Base-by-base conservation (phyloP, 2,797 vertebrate genomes). In the Gadopsis bispinosus region DNA sequence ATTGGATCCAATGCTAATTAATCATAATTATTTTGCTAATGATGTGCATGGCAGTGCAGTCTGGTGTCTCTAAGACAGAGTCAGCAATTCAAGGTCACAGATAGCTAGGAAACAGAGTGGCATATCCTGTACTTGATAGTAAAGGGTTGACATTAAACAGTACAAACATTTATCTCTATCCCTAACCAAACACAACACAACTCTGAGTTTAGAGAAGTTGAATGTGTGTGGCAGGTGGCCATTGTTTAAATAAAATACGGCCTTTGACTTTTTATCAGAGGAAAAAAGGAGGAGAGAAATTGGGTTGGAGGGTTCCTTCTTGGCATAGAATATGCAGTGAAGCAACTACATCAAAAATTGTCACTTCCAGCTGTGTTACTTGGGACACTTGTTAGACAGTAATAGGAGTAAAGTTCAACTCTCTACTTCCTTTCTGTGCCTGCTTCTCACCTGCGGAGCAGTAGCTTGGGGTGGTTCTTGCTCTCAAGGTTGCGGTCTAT, bases 401-500 rank as follows among this genome's bases (percentile, higher is more conserved):
- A 33, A 35, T 3, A 4, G 50, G 5, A 33, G 29, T 39, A 68
- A 58, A 68, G 22, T 69, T 51, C 47, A 68, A 72, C 53, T 53
- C 14, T 48, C 37, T 4, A 37, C n/a, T 29, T 54, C 0, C 22
- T 61, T 43, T 60, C 20, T 17, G 64, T 68, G 51, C 9, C 19
- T 51, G 74, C 26, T 60, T 80, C 80, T 95, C 81, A 99, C 98
- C 98, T 97, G 61, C 98, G 94, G 12, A 99, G 96, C 63, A 99
- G 93, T 62, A 99, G 94, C 89, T 99, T 99, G 69, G 98, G 98
- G 71, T 99, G 98, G 91, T 99, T 99, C 92, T 99, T 99, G 95
- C 98, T 99, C 94, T 99, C 98, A 88, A 99, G 94, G 91, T 99
- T 99, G 88, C 98, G 98, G 92, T 99, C 97, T 33, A 99, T 99